These are phyloP conservation scores for Xestia xanthographa DNA, from an alignment of 2,888 invertebrate genomes.

Conservation along the genomic window DNA sequence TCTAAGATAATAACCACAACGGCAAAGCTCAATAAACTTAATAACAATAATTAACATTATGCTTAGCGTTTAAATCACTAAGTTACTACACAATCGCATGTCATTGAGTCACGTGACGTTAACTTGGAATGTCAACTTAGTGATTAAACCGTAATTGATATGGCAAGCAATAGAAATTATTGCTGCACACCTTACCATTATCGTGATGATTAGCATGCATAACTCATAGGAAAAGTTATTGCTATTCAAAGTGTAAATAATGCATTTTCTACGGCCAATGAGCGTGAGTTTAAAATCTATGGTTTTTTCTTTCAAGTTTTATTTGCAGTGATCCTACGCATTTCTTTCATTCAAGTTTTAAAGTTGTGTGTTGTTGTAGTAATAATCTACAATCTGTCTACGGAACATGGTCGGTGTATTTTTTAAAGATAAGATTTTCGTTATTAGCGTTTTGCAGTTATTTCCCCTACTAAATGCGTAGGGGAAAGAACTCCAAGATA, in stretches of 20 bases:
- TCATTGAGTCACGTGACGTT: constrained; percentile 42
- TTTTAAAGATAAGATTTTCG: not conserved
- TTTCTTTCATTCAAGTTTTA: not conserved
- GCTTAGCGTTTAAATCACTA: constrained; percentile 30
- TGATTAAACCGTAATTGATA: constrained; percentile 54
- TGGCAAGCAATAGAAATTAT: constrained; percentile 47
- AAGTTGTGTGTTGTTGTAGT: not conserved
- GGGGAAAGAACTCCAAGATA: not conserved
- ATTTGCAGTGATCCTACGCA: not conserved
- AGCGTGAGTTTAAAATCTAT: constrained; percentile 50
- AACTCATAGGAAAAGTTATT: constrained; percentile 31
- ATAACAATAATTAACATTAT: constrained; percentile 11
- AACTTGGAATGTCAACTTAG: constrained; percentile 46
- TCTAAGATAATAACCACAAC: not conserved
- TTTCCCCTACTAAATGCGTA: not conserved
- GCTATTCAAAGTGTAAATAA: constrained; percentile 15
- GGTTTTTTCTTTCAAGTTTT: constrained; percentile 12
- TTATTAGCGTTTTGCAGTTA: not conserved
- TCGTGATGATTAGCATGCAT: constrained; percentile 33
- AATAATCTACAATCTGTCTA: not conserved
- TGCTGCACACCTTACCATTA: constrained; percentile 44
- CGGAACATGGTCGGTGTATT: too few relatives aligned
- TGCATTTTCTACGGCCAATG: constrained; percentile 13
- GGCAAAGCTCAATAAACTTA: constrained; percentile 3
- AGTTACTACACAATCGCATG: constrained; percentile 47